These are phyloP conservation scores for Ptilodon capucinus DNA, from an alignment of 2,888 invertebrate species.

Conservation along the genomic window DNA sequence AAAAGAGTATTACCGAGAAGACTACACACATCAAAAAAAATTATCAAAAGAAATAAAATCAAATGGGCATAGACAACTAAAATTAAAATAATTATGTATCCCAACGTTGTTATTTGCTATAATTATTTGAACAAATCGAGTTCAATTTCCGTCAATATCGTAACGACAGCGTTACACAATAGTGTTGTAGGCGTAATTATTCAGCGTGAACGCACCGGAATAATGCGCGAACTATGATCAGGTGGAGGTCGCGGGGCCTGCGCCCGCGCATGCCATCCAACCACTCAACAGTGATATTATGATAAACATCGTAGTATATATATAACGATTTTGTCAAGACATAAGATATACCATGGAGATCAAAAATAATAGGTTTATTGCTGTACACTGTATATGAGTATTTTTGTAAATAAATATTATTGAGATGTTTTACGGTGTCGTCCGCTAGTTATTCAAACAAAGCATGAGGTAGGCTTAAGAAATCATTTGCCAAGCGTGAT, in stretches of 20 bases:
- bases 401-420: no score
- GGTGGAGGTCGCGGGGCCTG: slow-evolving; percentile 19
- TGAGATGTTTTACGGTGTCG: no score
- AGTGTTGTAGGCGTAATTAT: slow-evolving; percentile 41
- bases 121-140: not conserved
- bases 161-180: slow-evolving; percentile 28
- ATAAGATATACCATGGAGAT: no score
- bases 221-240: slow-evolving; percentile 15
- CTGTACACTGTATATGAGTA: no score
- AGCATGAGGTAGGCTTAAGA: no score
- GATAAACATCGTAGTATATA: not conserved
- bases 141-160: slow-evolving; percentile 6
- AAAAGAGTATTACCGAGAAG: no score
- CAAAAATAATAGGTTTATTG: no score
- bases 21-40: no score
- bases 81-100: not conserved
- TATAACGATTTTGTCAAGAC: no score
- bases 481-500: no score
- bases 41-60: no score
- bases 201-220: slow-evolving; percentile 32
- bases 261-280: slow-evolving; percentile 16
- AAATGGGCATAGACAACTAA: not conserved
- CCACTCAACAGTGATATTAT: slow-evolving; percentile 6
- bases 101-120: not conserved
- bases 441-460: no score